Evolutionary conservation across 2,113 vertebrate species (phyloP), one percentile per base, ranked within the genome.

Genomic region (Elephas maximus): DNA sequence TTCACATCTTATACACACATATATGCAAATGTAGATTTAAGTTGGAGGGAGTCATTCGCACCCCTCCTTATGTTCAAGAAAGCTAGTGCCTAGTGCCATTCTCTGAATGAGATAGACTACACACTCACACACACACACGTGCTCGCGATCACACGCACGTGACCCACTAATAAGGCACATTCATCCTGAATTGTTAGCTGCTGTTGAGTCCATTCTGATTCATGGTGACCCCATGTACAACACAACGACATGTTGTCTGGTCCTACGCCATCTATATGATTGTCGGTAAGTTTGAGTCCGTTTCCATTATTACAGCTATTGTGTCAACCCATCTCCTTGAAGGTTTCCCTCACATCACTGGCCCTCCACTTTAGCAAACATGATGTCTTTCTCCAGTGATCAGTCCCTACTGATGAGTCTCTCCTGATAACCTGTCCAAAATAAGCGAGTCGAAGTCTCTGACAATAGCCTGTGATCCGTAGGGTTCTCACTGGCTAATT

Each of bases 21-120:
- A 76, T 30, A 81, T 48, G 63, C n/a, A 91, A 91, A 78, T 18
- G 79, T 6, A 62, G 78, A 78, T 88, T 96, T 80, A 93, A 91
- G 8, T 3, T 62, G 5, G 26, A 84, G 17, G 28, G 44, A 78
- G 24, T 62, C 44, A 76, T 62, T 94, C 83, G 12, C n/a, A 91
- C 8, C 84, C 33, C 51, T 88, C 44, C 23, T 60, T 79, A 90
- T 77, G 14, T 80, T 12, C 90, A 44, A 92, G 26, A 10, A 96
- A 91, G 5, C 60, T 82, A 51, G 24, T 65, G 60, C 4, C 60
- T 82, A 51, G 24, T 65, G 60, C 4, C 10, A 45, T 83, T 90
- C 41, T 92, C 60, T 78, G 30, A 92, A 62, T 71, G 20, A 93
- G 53, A 96, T 21, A 21, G 62, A 45, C 53, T 45, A 3, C 65